These are phyloP conservation scores for Python bivittatus DNA, from an alignment of 2,113 vertebrate genomes.

Conservation along the genomic window DNA sequence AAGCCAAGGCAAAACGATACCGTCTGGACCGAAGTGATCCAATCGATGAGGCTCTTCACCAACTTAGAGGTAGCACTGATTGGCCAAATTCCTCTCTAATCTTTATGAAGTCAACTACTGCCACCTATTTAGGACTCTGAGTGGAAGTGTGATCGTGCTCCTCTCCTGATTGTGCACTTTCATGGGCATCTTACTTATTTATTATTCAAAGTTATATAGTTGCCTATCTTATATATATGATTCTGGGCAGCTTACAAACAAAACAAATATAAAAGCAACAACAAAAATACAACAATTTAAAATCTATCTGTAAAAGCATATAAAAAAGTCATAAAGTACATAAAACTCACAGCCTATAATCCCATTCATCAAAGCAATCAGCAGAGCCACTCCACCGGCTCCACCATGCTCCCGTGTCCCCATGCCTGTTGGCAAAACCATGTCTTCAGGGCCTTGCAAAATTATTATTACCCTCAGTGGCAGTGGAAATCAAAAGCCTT, in stretches of 20 bases:
- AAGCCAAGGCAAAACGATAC: constrained; percentile 71
- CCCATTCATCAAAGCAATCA: background rate
- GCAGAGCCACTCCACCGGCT: background rate
- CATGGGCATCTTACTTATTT: background rate
- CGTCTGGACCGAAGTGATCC: constrained; percentile 64
- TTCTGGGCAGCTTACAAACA: background rate
- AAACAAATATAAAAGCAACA: background rate
- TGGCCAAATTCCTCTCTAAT: background rate
- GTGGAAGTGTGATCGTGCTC: background rate
- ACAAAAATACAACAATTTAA: background rate
- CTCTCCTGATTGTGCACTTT: background rate
- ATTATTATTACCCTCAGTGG: background rate
- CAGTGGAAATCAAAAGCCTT: background rate
- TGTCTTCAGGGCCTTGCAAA: background rate
- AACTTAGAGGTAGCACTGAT: constrained; percentile 63
- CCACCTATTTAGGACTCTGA: background rate
- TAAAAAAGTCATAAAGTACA: background rate
- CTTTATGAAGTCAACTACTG: background rate
- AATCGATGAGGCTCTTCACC: constrained; percentile 50
- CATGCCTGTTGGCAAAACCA: background rate
- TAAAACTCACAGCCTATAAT: background rate
- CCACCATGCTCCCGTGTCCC: background rate
- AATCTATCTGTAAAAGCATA: background rate
- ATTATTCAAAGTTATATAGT: background rate
- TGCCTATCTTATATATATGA: background rate